phyloP scores from a whole-genome alignment of 1,140 invertebrate species.

The Calephelis virginiensis region DNA sequence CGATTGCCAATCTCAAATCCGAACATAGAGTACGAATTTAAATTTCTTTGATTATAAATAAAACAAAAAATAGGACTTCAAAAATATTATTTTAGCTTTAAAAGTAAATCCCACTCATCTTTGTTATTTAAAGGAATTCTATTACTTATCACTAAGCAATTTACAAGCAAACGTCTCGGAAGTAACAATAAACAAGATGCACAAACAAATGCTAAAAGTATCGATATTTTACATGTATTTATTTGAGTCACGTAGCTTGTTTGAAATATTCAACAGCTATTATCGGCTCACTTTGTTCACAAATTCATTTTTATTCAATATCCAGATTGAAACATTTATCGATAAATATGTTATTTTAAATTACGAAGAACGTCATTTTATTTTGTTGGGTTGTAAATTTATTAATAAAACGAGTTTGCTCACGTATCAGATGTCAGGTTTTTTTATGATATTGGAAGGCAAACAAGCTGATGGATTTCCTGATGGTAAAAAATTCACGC shows the following conservation, averaged over 20 bases:
- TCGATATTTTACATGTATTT: constrained; percentile 35
- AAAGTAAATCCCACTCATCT: background rate
- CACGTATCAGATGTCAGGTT: background rate
- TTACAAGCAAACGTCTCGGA: background rate
- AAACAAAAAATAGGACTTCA: no score
- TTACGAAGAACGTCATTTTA: background rate
- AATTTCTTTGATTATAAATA: no score
- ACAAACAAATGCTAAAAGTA: constrained; percentile 23
- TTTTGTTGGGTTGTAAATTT: background rate
- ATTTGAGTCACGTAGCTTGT: constrained; percentile 56
- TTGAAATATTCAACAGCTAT: constrained; percentile 70
- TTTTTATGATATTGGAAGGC: no score
- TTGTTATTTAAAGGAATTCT: background rate
- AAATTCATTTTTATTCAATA: constrained; percentile 66
- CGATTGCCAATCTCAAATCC: no score
- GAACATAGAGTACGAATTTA: no score
- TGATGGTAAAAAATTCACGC: no score
- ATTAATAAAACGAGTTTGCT: background rate
- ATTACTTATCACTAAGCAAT: constrained; percentile 5
- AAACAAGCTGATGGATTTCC: no score
- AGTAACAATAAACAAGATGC: constrained; percentile 11
- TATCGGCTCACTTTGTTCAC: constrained; percentile 66
- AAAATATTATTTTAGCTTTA: no score
- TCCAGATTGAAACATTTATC: constrained; percentile 27
- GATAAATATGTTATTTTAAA: constrained; percentile 17